A percentile compares a stretch with the other conserved stretches of the same genome.
These are phyloP conservation scores for Drosophila quasianomalipes DNA, from an alignment of 2,888 invertebrate species.

Conservation along the genomic window DNA sequence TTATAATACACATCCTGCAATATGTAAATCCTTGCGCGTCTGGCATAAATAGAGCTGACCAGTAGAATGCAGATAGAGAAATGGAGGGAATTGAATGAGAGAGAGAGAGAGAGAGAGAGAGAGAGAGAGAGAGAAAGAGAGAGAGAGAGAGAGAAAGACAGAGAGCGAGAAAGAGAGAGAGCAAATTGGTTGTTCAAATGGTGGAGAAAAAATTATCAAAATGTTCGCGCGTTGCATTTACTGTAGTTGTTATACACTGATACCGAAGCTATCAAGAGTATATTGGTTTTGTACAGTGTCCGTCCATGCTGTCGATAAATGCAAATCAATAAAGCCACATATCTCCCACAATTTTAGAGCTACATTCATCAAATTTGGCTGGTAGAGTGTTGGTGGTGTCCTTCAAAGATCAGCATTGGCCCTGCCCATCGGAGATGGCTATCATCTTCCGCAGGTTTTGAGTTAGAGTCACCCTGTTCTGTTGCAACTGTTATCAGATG, in stretches of 20 bases:
- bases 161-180: neutral
- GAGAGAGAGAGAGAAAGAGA: neutral
- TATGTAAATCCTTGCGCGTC: neutral
- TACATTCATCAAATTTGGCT: neutral
- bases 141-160: neutral
- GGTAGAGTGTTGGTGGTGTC: neutral
- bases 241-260: neutral
- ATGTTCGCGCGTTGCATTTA: constrained; percentile 10
- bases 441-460: no score
- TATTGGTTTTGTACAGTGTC: neutral
- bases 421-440: neutral
- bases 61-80: neutral
- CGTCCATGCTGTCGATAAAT: neutral
- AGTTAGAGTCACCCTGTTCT: neutral
- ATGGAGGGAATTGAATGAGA: neutral
- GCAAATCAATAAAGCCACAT: neutral
- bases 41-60: neutral
- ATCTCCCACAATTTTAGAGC: neutral
- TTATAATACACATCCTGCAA: constrained; percentile 7
- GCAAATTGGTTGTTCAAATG: neutral
- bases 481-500: neutral
- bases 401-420: neutral
- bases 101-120: neutral
- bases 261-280: neutral
- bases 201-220: neutral